Base-by-base conservation (phyloP, 2,888 invertebrate species). In the Leptarthrus brevirostris region DNA sequence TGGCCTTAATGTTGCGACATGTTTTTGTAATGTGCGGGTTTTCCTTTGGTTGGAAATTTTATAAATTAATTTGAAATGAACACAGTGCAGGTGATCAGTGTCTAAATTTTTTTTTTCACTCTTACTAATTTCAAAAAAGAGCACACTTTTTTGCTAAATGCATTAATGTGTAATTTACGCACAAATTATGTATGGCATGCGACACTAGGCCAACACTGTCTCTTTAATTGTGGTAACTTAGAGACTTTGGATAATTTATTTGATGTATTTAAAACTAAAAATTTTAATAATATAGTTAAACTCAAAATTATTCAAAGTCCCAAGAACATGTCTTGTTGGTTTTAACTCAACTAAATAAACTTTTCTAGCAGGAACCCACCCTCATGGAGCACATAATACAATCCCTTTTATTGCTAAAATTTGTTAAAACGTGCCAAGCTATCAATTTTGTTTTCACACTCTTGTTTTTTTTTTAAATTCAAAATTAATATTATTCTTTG, bases 341-440 rank as follows among this genome's bases (percentile, higher is more conserved):
- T 49, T 49, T 44, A 44, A 18, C 24, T 44, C 12, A 64, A 64
- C 47, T 44, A 44, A 64, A 44, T 44, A 24, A 64, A 64, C 34
- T 34, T 12, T 10, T 58, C 58, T 36, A 58, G 36, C 58, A 34
- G n/a, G 26, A 58, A 58, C 34, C 26, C 14, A 64, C 34, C 44
- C 64, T 16, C 16, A 14, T 64, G 36, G 18, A 34, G 30, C 61
- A 61, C 8, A 40, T n/a, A 47, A 64, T 44, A 64, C 40, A 44
- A 64, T 64, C 22, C 47, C 12, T 64, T 44, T 44, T 34, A 6
- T 61, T 40, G 12, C 36, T 47, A 47, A 14, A 47, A 64, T 20
- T 24, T 44, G 20, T 26, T 12, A 47, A 44, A 64, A 64, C 64
- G 64, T 64, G 64, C 64, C 44, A 64, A 64, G 64, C 64, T 64